Evolutionary conservation across 2,888 invertebrate genomes (phyloP).

Genomic region (Liopterus haemorrhoidalis): DNA sequence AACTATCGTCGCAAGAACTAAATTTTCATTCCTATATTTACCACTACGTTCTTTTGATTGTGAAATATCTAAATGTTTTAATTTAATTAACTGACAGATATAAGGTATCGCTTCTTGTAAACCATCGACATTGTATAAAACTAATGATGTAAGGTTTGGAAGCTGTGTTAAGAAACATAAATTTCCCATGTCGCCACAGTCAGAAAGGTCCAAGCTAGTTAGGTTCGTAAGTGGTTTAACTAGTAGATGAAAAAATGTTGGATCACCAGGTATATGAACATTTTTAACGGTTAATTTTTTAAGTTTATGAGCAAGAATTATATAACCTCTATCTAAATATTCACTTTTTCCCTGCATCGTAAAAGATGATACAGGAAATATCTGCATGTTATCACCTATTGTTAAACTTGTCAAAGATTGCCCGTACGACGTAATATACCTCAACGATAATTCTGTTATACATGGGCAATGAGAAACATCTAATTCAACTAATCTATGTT

Average conservation of each 20-base stretch:
- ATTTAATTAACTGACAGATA: constrained; percentile 53
- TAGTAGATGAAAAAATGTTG: constrained; percentile 51
- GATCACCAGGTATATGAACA: constrained; percentile 45
- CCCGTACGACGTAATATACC: constrained; percentile 62
- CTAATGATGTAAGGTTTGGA: constrained; percentile 63
- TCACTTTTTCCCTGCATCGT: constrained; percentile 30
- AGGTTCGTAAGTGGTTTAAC: constrained; percentile 56
- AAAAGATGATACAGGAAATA: constrained; percentile 47
- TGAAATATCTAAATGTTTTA: constrained; percentile 79
- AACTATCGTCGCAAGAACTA: constrained; percentile 64
- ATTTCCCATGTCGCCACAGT: constrained; percentile 57
- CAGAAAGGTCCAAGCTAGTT: constrained; percentile 66
- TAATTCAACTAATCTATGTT: constrained; percentile 67
- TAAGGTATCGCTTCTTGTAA: constrained; percentile 57
- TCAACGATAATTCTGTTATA: constrained; percentile 58
- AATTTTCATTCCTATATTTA: constrained; percentile 68
- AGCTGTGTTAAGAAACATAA: constrained; percentile 63
- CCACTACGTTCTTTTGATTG: constrained; percentile 64
- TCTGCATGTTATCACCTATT: constrained; percentile 61
- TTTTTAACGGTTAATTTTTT: constrained; percentile 55
- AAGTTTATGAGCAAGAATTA: constrained; percentile 56
- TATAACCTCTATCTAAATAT: constrained; percentile 47
- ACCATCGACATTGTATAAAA: constrained; percentile 74
- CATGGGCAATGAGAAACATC: constrained; percentile 69
- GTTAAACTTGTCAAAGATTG: constrained; percentile 63